phyloP scores from a whole-genome alignment of 2,113 vertebrate species.

The Micromys minutus region DNA sequence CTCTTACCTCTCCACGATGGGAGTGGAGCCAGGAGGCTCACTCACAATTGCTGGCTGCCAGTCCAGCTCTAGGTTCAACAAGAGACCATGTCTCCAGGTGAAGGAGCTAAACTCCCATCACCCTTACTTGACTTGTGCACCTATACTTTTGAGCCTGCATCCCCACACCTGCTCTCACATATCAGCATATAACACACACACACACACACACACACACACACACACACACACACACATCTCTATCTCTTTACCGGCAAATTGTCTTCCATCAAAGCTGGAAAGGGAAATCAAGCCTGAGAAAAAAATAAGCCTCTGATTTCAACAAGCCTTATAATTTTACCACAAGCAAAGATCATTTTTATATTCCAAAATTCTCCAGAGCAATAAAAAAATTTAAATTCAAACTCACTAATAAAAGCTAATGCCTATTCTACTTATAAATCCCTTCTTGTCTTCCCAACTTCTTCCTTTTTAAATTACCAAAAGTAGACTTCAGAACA shows the following conservation, averaged over 20 bases:
- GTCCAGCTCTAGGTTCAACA: neutral
- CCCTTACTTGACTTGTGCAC: neutral
- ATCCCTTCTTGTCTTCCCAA: neutral
- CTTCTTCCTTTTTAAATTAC: neutral
- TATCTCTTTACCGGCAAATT: neutral
- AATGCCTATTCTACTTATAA: neutral
- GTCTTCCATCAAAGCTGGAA: neutral
- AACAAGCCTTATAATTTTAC: neutral
- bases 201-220: neutral
- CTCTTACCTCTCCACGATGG: neutral
- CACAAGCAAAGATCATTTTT: neutral
- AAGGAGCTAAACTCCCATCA: neutral
- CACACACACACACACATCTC: neutral
- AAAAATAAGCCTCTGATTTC: neutral
- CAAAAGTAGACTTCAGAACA: neutral
- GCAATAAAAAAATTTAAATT: conserved; percentile 28
- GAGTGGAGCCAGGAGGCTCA: neutral
- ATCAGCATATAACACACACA: neutral
- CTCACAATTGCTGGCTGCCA: neutral
- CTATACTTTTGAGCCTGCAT: neutral
- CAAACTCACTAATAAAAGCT: conserved; percentile 37
- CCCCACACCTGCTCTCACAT: neutral
- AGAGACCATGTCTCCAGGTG: neutral
- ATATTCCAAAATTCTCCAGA: neutral
- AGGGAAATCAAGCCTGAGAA: conserved; percentile 10